Percentiles rank a stretch among this genome's conserved stretches.
These are phyloP conservation scores for Ophiothrix spiculata DNA, from an alignment of 35 echinoderm and acorn worm genomes.

Conservation along the genomic window DNA sequence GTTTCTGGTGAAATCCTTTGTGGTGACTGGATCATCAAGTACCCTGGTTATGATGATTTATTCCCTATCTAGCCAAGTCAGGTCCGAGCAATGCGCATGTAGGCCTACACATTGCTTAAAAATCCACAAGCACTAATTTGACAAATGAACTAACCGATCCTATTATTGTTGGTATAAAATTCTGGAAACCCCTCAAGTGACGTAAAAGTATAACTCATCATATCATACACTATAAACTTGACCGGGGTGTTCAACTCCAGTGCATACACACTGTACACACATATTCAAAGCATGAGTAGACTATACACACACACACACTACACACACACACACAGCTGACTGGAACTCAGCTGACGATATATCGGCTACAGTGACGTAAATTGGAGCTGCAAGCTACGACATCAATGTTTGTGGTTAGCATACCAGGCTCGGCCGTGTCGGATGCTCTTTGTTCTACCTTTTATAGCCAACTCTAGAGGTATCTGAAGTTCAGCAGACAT, in stretches of 20 bases:
- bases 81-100: background rate
- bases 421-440: constrained; percentile 1
- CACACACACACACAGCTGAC: background rate
- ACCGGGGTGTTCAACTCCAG: background rate
- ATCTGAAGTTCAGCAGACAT: background rate
- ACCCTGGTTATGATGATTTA: background rate
- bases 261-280: background rate
- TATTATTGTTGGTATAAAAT: background rate
- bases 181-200: background rate
- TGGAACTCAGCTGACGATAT: background rate
- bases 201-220: no score
- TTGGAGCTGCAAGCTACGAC: constrained; percentile 2
- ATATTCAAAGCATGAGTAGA: no score
- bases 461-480: background rate
- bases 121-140: background rate
- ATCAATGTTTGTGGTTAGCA: background rate
- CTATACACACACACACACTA: no score
- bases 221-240: background rate
- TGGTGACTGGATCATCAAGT: background rate
- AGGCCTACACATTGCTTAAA: background rate
- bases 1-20: background rate
- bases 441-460: background rate
- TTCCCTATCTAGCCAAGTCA: background rate
- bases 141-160: background rate
- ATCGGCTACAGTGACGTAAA: background rate